Percentiles rank a stretch among this genome's conserved stretches.
Conservation (phyloP, 2,888 invertebrate species). For the Amblyjoppa fuscipennis region DNA sequence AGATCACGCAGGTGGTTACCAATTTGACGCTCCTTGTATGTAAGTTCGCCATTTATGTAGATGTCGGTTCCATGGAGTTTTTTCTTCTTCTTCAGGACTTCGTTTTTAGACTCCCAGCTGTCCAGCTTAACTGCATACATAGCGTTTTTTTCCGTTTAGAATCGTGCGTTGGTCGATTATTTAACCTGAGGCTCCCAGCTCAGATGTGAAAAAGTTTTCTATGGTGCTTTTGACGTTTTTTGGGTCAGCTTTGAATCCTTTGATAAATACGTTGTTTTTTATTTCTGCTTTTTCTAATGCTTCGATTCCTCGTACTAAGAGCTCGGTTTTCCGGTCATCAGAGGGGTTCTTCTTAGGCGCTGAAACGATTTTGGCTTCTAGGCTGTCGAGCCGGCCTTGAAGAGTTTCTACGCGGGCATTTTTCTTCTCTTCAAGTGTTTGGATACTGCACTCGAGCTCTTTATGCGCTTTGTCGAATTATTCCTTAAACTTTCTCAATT, state of each 20-base stretch:
- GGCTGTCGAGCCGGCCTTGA: not conserved
- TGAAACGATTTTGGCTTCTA: not conserved
- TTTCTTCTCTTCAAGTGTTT: not conserved
- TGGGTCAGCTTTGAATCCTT: not conserved
- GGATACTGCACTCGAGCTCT: not conserved
- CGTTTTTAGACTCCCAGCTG: conserved; percentile 4
- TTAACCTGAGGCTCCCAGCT: not conserved
- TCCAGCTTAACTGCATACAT: conserved; percentile 1
- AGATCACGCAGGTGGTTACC: not conserved
- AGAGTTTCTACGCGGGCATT: not conserved
- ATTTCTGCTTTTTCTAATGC: conserved; percentile 8
- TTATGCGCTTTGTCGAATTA: conserved; percentile 12
- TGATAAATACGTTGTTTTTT: not conserved
- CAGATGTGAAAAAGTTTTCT: not conserved
- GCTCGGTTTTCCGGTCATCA: not conserved
- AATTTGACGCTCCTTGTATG: conserved; percentile 3
- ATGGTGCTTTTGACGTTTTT: not conserved
- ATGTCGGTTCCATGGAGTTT: not conserved
- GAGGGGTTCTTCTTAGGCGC: not conserved
- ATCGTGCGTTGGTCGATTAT: not conserved
- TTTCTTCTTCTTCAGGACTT: not conserved
- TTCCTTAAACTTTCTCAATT: conserved; percentile 14
- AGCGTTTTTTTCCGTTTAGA: not conserved
- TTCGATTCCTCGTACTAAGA: conserved; percentile 8
- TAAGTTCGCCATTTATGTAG: conserved; percentile 11